Base-by-base conservation (phyloP, 2,113 vertebrate genomes). In the Perca schrenkii region DNA sequence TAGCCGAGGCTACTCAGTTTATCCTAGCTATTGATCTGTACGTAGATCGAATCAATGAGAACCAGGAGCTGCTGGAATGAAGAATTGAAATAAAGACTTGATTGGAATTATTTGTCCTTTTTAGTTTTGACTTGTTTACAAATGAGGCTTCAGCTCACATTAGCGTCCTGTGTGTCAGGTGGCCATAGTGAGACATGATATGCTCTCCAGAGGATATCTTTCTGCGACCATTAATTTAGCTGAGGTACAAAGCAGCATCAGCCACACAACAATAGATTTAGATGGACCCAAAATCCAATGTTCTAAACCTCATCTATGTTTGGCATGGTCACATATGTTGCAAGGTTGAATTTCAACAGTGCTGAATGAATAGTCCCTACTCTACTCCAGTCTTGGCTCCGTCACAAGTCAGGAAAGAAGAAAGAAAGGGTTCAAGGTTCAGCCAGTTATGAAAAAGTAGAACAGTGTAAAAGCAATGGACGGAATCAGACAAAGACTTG, bases 1-100 rank as follows among this genome's bases (percentile, higher is more conserved):
- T 85, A 91, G 84, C 76, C 10, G 69, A 86, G 92, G 88, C 83
- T 88, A 64, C 83, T 90, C 74, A 87, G 91, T 95, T 92, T 81
- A 96, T 95, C 31, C 25, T 22, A 43, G 70, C 3, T 89, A 95
- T 95, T 84, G 94, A 96, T 94, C 93, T 54, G 80, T 77, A 91
- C 85, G 85, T 82, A 81, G 87, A 88, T 74, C 80, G 79, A 86
- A 82, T 90, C 87, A 74, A 82, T 94, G 85, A 91, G 80, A 89
- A 63, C 74, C 82, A 77, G 80, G 52, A 71, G 80, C 84, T 84
- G 62, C 91, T 94, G 89, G 78, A 93, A 86, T 74, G 66, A 86
- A 86, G 71, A 82, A 88, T 75, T 86, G 53, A 91, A 88, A 90
- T 82, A 57, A 86, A 88, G 82, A 86, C 84, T 77, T 91, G 76